These are phyloP conservation scores for Drosophila koepferae DNA, from an alignment of 2,888 invertebrate species.

Conservation along the genomic window DNA sequence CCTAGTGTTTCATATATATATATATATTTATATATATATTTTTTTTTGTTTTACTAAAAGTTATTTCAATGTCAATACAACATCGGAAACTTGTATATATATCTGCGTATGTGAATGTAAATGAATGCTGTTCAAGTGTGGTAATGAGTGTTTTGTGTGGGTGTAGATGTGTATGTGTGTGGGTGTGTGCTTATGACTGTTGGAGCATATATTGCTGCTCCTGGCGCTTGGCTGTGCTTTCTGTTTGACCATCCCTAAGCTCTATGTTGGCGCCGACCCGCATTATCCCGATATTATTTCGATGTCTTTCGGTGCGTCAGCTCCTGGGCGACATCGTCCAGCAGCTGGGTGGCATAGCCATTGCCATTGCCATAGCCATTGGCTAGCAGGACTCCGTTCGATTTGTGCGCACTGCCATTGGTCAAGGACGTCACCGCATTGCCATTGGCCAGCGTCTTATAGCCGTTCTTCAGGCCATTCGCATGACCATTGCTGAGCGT, in stretches of 20 bases:
- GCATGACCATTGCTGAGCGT: conserved; percentile 70
- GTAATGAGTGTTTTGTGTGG: conserved; percentile 5
- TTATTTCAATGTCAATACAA: conserved; percentile 38
- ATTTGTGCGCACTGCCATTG: conserved; percentile 75
- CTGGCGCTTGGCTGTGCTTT: conserved; percentile 54
- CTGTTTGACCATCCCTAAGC: conserved; percentile 48
- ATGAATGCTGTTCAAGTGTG: conserved; percentile 36
- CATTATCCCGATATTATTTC: conserved; percentile 84
- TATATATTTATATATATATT: neutral
- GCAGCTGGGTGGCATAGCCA: conserved; percentile 70
- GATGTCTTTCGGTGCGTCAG: conserved; percentile 84
- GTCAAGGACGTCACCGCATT: conserved; percentile 48
- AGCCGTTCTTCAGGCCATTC: conserved; percentile 78
- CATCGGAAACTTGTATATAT: conserved; percentile 33
- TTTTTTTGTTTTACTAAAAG: conserved; percentile 22
- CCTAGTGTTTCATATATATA: conserved; percentile 18
- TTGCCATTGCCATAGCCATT: conserved; percentile 71
- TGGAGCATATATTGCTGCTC: conserved; percentile 54
- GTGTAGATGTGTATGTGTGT: conserved; percentile 23
- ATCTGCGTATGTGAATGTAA: conserved; percentile 42
- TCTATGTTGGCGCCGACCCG: conserved; percentile 66
- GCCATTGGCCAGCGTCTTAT: conserved; percentile 67
- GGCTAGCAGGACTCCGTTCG: conserved; percentile 72
- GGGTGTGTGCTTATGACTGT: conserved; percentile 55
- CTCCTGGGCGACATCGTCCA: conserved; percentile 79